Evolutionary conservation across 2,888 invertebrate species (phyloP).

Genomic region (Empis stercorea): DNA sequence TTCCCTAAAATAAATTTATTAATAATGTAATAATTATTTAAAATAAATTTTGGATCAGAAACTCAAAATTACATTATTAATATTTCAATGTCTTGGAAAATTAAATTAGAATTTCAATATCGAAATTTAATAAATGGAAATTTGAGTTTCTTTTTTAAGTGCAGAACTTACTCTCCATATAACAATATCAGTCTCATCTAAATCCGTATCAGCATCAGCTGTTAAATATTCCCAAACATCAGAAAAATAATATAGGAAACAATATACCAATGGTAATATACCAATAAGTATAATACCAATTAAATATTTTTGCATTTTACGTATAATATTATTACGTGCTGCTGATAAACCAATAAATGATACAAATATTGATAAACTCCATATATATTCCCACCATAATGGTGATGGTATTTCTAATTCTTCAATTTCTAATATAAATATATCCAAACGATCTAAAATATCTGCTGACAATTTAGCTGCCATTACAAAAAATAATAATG

Average conservation of each 20-base stretch:
- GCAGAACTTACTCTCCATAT: conserved; percentile 71
- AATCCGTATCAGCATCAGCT: conserved; percentile 40
- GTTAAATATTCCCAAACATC: conserved; percentile 73
- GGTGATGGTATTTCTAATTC: conserved; percentile 80
- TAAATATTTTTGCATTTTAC: conserved; percentile 64
- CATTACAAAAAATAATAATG: conserved; percentile 79
- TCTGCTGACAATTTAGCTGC: conserved; percentile 81
- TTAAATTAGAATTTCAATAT: conserved; percentile 5
- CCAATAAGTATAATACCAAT: conserved; percentile 68
- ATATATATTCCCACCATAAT: conserved; percentile 79
- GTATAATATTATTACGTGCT: conserved; percentile 69
- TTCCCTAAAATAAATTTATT: conserved; percentile 69
- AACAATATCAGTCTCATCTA: conserved; percentile 52
- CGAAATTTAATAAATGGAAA: conserved; percentile 3
- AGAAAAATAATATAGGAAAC: conserved; percentile 64
- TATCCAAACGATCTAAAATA: conserved; percentile 81
- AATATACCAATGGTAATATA: conserved; percentile 68
- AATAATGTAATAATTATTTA: no score
- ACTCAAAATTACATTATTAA: no score
- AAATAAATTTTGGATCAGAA: no score
- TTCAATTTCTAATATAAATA: conserved; percentile 88
- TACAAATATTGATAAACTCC: conserved; percentile 72
- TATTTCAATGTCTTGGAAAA: no score
- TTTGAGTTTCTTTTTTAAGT: no score
- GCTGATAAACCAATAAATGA: conserved; percentile 79